These are phyloP conservation scores for Oikopleura dioica DNA, from an alignment of 23 tunicate genomes.

Conservation along the genomic window DNA sequence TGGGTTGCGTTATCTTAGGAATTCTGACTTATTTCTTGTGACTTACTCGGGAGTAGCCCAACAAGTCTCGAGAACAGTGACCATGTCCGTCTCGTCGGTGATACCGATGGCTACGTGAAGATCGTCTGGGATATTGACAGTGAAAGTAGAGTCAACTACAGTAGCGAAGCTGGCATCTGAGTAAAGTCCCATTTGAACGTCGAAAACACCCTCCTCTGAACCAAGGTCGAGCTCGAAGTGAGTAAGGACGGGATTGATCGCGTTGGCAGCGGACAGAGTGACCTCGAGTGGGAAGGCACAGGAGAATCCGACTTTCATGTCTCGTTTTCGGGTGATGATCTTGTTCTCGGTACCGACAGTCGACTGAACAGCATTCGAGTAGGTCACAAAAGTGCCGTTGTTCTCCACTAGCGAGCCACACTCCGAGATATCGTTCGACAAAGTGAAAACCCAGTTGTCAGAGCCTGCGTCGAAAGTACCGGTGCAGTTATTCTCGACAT, in stretches of 20 bases:
- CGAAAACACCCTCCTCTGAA: not conserved
- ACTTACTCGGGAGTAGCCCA: constrained; percentile 7
- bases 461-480: not conserved
- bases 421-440: not conserved
- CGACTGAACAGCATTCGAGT: constrained; percentile 1
- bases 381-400: not conserved
- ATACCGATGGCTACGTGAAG: not conserved
- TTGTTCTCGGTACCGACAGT: not conserved
- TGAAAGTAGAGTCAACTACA: not conserved
- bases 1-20: not conserved
- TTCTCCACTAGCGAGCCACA: not conserved
- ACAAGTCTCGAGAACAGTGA: not conserved
- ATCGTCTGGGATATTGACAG: not conserved
- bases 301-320: not conserved
- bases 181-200: not conserved
- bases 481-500: not conserved
- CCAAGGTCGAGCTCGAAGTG: constrained; percentile 1
- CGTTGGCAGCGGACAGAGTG: not conserved
- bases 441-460: not conserved
- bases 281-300: not conserved
- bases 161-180: not conserved
- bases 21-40: not conserved
- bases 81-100: not conserved
- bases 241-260: not conserved
- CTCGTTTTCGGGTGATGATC: not conserved